These are phyloP conservation scores for Heliconius hewitsoni DNA, from an alignment of 1,140 invertebrate genomes.

Conservation along the genomic window DNA sequence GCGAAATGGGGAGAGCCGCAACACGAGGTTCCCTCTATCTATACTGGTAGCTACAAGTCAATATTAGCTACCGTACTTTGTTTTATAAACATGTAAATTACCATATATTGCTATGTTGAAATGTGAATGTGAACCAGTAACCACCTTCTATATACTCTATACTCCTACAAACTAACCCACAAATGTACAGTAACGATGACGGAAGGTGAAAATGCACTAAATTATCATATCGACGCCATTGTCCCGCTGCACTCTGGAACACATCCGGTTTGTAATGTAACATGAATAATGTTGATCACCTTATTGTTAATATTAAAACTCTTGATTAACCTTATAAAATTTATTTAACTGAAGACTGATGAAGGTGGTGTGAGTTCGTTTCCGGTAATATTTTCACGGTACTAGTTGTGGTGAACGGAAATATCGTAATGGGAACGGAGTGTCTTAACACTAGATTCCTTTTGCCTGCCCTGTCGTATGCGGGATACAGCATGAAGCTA, in stretches of 20 bases:
- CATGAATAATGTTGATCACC: conserved; percentile 26
- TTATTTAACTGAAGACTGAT: neutral
- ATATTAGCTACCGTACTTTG: no score
- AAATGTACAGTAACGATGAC: neutral
- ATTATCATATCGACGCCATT: conserved; percentile 44
- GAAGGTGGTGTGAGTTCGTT: neutral
- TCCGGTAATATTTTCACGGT: no score
- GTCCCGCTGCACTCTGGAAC: conserved; percentile 29
- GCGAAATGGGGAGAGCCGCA: no score
- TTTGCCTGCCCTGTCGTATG: no score
- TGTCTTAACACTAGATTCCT: no score
- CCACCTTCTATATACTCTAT: neutral
- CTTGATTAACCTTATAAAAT: neutral
- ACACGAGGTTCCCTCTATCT: no score
- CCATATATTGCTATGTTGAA: neutral
- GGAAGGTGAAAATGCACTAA: conserved; percentile 48
- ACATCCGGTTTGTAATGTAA: conserved; percentile 31
- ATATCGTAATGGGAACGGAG: no score
- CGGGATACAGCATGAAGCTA: no score
- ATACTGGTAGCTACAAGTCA: no score
- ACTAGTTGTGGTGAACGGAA: no score
- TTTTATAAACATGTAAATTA: no score
- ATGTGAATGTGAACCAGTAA: neutral
- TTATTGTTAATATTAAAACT: neutral
- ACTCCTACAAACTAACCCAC: conserved; percentile 17